Base-by-base conservation (phyloP, 2,797 vertebrate genomes). In the Dallia pectoralis region DNA sequence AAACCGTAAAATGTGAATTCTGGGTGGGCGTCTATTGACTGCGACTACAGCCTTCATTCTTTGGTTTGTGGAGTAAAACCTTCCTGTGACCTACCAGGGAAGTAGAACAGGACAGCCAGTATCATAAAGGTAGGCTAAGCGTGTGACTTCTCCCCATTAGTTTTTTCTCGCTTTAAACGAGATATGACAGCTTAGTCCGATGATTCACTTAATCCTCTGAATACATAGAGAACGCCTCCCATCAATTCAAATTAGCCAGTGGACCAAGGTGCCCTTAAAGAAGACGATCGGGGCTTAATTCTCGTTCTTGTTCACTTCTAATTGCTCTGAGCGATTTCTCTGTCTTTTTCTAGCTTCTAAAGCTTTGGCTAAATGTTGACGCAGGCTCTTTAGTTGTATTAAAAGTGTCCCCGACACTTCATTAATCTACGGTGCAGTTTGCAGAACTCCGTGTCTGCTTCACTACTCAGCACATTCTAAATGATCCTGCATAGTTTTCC, bases 341-440 rank as follows among this genome's bases (percentile, higher is more conserved):
- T 69, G 48, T 11, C 27, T 69, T 69, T 12, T 69, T 69, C 27
- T 69, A 40, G 66, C 36, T 19, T 64, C 30, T 64, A 33, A 64
- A 32, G 15, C 30, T 64, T 53, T 16, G 14, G 4, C 16, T 33
- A 19, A 30, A 64, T 32, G 29, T 64, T 64, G 30, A 64, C 16
- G 7, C 62, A 64, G 18, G 30, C 62, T 64, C 27, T 64, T 64
- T 33, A 32, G 27, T 64, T 5, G 3, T 33, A 30, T 64, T 16
- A 32, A 16, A 64, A 33, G 5, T 64, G 27, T 5, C 62, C 29
- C 16, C 25, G 4, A 15, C 12, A 4, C 8, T 16, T 16, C 8
- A n/a, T 56, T 22, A 1, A 32, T 59, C 56, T n/a, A n/a, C 6
- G 16, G 56, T 59, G 22, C 16, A 59, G 19, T 59, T 59, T 59